Evolutionary conservation across 2,113 vertebrate genomes (phyloP).

Genomic region (Lontra canadensis): DNA sequence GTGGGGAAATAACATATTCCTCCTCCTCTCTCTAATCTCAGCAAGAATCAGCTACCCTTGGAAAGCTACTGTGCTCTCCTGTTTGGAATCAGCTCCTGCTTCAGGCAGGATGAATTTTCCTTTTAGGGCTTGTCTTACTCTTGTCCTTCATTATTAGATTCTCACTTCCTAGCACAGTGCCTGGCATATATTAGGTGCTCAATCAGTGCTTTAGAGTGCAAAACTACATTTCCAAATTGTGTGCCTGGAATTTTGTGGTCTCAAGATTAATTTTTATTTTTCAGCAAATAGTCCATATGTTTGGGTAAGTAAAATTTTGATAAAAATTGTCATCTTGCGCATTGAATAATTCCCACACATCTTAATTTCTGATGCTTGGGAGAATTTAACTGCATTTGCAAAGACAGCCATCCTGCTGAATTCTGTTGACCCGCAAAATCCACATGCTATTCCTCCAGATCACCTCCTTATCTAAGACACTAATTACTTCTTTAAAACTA

Average conservation of each 20-base stretch:
- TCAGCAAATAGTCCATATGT: not conserved
- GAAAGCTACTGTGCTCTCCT: not conserved
- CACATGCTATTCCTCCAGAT: not conserved
- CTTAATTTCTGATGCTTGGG: constrained; percentile 25
- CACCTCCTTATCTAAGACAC: not conserved
- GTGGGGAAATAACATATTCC: not conserved
- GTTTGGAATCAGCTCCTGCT: not conserved
- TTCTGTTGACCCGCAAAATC: not conserved
- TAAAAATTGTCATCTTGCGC: not conserved
- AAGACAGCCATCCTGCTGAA: not conserved
- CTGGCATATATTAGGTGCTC: not conserved
- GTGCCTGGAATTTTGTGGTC: not conserved
- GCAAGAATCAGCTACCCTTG: not conserved
- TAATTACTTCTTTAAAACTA: constrained; percentile 16
- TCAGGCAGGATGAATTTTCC: not conserved
- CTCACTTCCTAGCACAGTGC: too few relatives aligned
- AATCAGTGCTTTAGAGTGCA: not conserved
- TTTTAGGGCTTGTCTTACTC: not conserved
- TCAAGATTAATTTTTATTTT: not conserved
- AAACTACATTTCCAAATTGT: not conserved
- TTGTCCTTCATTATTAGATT: not conserved
- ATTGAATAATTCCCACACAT: constrained; percentile 24
- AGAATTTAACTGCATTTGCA: not conserved
- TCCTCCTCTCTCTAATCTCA: not conserved
- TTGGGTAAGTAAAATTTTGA: not conserved